Base-by-base conservation (phyloP, 1,140 invertebrate genomes). In the Thrips palmi region DNA sequence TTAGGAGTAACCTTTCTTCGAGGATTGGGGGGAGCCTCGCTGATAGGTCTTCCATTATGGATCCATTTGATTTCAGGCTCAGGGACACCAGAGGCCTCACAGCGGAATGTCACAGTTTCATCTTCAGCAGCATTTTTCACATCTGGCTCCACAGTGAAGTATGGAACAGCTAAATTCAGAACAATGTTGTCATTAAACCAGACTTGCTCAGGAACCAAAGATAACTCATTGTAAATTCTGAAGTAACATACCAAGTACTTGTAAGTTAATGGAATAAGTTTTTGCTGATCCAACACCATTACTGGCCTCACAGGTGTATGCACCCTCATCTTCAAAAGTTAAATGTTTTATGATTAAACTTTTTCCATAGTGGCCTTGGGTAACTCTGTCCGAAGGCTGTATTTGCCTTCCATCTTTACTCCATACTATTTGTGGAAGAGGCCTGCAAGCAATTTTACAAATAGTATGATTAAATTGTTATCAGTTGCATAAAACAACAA, bases 41-140 rank as follows among this genome's bases (percentile, higher is more conserved):
- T 64, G 22, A 96, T 76, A 1, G 85, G 81, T 50, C 78, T 77
- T 24, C 93, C 92, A 64, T 99, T 97, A 56, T 94, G 77, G 37
- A 92, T 93, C 94, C 94, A 98, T 48, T 85, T 74, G 33, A 96
- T 88, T 43, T 80, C 69, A 0, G 94, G 93, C 35, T 77, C 67
- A 1, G 94, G 94, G 2, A 74, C 71, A 41, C 91, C 93, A 6
- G 65, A 71, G 0, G 93, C 93, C 40, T 75, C 68, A 59, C 94
- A 98, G 30, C 68, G 63, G 50, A 98, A 89, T 45, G 73, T 70
- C 0, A 82, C 79, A 7, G 71, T 80, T 54, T 94, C 91, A 33
- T 82, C 88, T 63, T 96, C 89, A 11, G 91, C 85, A 3, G 77
- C 77, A 49, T 85, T 86, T 31, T 80, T 67, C 45, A 87, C 74